Evolutionary conservation across 2,888 invertebrate species (phyloP), one percentile per base, ranked within the genome.

Genomic region (Oscheius sp.): DNA sequence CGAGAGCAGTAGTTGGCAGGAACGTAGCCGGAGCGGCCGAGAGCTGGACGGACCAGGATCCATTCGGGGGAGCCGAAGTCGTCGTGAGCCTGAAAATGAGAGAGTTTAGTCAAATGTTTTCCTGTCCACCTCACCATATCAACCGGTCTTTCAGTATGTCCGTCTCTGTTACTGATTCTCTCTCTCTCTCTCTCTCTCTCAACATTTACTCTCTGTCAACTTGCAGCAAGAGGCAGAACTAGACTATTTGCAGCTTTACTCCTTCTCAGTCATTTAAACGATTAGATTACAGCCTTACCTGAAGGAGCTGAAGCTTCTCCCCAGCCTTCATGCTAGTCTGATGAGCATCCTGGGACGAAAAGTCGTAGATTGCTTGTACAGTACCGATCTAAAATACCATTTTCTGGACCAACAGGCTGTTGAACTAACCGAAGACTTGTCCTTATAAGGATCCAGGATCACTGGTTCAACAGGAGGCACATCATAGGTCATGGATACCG

Each of bases 21-120:
- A 4, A 85, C 84, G 68, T 85, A 85, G 51, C 85, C 85, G 21
- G 75, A 75, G 63, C 75, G 63, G 9, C 76, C 76, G 11, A 65
- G 73, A 29, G 62, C 21, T 10, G 79, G 68, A 66, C 78, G 79
- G 21, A 86, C 80, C 7, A 84, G 73, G 48, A 83, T 76, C 86
- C 86, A 86, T 75, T 86, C 85, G 4, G 76, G 71, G 59, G 85
- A 86, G 13, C 86, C 85, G 37, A 81, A 83, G 51, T 86, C 84
- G 55, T 86, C 86, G 37, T 81, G 80, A 58, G 75, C 70, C 68
- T 70, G 42, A 21, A 70, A 59, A 13, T 48, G 7, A 48, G 42
- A 21, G 32, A 29, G 13, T 70, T 47, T 70, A 37, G 21, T 9
- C 13, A 32, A 55, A 9, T n/a, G 42, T 42, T 42, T 42, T 42